A percentile compares a stretch with the other conserved stretches of the same genome.
These are phyloP conservation scores for Pogonognathellus flavescens DNA, from an alignment of 1,140 invertebrate species.

Conservation along the genomic window DNA sequence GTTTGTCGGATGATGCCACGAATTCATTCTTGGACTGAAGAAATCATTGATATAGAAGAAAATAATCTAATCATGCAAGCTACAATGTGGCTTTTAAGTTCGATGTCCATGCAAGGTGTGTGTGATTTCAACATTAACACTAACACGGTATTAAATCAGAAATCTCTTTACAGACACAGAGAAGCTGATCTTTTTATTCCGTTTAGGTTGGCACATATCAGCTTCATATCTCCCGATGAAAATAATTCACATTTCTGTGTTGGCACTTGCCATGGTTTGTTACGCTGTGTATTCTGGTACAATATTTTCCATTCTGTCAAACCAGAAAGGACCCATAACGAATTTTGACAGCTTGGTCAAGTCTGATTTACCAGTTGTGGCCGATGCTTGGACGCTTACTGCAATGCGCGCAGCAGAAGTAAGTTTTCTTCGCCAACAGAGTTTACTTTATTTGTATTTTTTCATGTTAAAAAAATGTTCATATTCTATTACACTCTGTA, in stretches of 20 bases:
- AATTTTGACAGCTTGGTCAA: neutral
- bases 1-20: neutral
- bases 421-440: neutral
- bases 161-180: neutral
- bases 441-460: too few species aligned
- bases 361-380: neutral
- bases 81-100: neutral
- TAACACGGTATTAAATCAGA: neutral
- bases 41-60: neutral
- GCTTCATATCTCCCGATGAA: neutral
- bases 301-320: neutral
- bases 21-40: neutral
- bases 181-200: neutral
- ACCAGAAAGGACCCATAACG: slow-evolving; percentile 7
- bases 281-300: neutral
- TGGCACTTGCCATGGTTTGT: neutral
- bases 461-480: too few species aligned
- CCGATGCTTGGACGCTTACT: neutral
- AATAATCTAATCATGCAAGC: neutral
- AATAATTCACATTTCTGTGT: neutral
- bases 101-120: neutral
- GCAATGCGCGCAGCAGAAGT: neutral
- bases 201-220: neutral
- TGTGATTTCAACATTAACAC: neutral
- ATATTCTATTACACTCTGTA: too few species aligned